Evolutionary conservation across 1,140 invertebrate species (phyloP).

Genomic region (Nixonia krombeini): DNA sequence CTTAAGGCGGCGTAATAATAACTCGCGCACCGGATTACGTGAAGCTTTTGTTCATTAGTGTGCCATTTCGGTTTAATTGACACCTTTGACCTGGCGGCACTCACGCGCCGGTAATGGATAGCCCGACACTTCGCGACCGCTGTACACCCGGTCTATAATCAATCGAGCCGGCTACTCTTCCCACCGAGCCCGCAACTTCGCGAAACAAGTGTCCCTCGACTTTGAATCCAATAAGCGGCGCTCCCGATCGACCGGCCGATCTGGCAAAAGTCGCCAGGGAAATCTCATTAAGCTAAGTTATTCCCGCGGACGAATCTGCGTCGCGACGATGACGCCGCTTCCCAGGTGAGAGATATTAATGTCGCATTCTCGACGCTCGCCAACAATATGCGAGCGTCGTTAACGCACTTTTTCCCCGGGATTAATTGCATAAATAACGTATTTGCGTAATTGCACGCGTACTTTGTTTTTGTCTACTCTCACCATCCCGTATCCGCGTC

Average conservation of each 20-base stretch:
- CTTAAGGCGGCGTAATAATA: conserved; percentile 60
- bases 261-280: conserved; percentile 28
- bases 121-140: conserved; percentile 48
- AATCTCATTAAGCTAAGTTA: conserved; percentile 35
- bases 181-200: no score
- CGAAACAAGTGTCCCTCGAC: conserved; percentile 7
- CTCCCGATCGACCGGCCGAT: conserved; percentile 18
- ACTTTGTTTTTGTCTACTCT: no score
- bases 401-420: no score
- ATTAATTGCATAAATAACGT: no score
- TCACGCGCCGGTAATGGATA: conserved; percentile 54
- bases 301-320: conserved; percentile 4
- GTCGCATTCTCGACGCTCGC: no score
- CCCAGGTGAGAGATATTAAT: not conserved
- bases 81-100: conserved; percentile 56
- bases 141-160: conserved; percentile 42
- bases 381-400: no score
- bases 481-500: no score
- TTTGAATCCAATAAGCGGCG: conserved; percentile 32
- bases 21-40: conserved; percentile 57
- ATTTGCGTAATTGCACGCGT: no score
- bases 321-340: not conserved
- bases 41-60: conserved; percentile 64
- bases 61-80: conserved; percentile 66
- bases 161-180: not conserved